phyloP scores from a whole-genome alignment of 2,888 invertebrate species.

The Drosophila buzzatii region DNA sequence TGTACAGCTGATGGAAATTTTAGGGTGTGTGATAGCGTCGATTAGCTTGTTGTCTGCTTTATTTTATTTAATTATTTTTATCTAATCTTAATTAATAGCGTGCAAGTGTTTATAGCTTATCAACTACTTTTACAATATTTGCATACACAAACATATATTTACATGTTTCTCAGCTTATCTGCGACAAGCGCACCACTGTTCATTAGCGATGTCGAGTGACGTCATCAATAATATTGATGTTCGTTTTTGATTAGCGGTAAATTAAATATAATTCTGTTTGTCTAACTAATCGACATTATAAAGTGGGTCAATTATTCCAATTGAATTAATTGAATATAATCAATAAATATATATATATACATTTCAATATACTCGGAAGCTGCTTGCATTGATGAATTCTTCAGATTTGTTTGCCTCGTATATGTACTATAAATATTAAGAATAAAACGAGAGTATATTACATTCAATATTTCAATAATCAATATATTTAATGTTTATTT shows the following conservation, averaged over 20 bases:
- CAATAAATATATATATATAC: not conserved
- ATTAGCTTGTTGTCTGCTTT: not conserved
- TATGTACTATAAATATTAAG: too few species aligned
- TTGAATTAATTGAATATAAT: not conserved
- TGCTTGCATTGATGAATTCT: not conserved
- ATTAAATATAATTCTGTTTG: not conserved
- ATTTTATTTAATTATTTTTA: not conserved
- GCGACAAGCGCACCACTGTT: constrained; percentile 11
- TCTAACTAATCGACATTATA: not conserved
- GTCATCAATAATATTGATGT: constrained; percentile 13
- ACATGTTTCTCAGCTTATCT: not conserved
- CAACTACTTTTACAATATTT: not conserved
- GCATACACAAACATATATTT: not conserved
- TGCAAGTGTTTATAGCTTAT: not conserved
- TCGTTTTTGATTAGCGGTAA: not conserved
- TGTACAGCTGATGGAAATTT: not conserved
- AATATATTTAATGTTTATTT: too few species aligned
- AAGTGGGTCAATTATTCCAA: not conserved
- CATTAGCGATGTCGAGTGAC: constrained; percentile 2
- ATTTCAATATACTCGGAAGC: not conserved
- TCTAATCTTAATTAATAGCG: constrained; percentile 4
- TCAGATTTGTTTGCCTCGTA: too few species aligned
- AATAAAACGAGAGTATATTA: too few species aligned
- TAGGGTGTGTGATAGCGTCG: not conserved
- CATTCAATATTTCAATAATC: too few species aligned